Evolutionary conservation across 2,113 vertebrate genomes (phyloP).

Genomic region (Etia nguti): DNA sequence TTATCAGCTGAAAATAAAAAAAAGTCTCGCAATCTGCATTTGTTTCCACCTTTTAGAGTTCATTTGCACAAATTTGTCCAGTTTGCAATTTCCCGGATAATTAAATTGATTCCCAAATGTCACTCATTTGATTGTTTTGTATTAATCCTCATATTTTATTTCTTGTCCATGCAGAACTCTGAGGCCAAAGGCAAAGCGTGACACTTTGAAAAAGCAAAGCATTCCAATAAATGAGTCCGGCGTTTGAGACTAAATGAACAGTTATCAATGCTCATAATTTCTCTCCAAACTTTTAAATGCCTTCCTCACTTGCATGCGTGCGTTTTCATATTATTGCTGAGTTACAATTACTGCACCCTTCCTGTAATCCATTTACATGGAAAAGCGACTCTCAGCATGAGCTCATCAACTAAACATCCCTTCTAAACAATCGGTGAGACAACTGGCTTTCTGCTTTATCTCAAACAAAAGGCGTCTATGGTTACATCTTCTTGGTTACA

Average conservation of each 20-base stretch:
- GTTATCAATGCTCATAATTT: conserved; percentile 29
- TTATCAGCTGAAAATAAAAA: not conserved
- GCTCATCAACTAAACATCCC: conserved; percentile 53
- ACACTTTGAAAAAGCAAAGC: not conserved
- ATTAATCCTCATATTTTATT: not conserved
- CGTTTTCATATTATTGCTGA: conserved; percentile 7
- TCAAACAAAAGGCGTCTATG: conserved; percentile 59
- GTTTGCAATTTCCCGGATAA: not conserved
- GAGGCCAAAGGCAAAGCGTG: conserved; percentile 3
- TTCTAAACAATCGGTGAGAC: conserved; percentile 45
- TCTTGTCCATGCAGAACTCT: not conserved
- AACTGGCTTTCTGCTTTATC: conserved; percentile 40
- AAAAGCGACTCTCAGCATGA: conserved; percentile 46
- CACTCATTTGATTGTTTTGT: not conserved
- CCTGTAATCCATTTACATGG: conserved; percentile 11
- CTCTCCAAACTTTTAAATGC: not conserved
- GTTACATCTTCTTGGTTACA: conserved; percentile 69
- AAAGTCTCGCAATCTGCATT: not conserved
- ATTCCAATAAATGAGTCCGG: conserved; percentile 7
- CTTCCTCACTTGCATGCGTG: not conserved
- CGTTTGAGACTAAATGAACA: conserved; percentile 1
- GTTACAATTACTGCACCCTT: not conserved
- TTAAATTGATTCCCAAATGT: conserved; percentile 10
- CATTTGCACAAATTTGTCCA: not conserved
- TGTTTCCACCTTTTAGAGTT: not conserved